Evolutionary conservation across 64 coral and sea anemone genomes (phyloP).

Genomic region (Dendronephthya gigantea): DNA sequence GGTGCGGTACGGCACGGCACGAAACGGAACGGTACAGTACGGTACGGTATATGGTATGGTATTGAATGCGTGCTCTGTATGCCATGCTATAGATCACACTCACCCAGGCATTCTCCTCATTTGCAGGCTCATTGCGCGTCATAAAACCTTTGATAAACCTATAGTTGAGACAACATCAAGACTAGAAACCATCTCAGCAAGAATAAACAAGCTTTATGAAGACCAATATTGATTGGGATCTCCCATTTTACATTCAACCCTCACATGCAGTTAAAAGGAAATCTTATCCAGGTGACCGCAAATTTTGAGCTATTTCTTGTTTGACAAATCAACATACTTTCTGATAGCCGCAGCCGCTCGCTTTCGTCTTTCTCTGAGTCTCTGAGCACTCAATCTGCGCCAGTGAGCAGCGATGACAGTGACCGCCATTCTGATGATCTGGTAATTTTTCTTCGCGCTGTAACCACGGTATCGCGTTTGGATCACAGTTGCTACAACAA

Average conservation of each 20-base stretch:
- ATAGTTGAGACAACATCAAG: not conserved
- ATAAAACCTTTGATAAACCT: slow-evolving; percentile 93
- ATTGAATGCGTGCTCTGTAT: too few species aligned
- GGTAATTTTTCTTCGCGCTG: slow-evolving; percentile 47
- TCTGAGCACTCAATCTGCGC: slow-evolving; percentile 59
- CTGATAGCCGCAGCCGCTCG: slow-evolving; percentile 16
- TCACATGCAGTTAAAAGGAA: too few species aligned
- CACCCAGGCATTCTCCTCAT: slow-evolving; percentile 74
- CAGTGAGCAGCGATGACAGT: slow-evolving; percentile 72
- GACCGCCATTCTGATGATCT: slow-evolving; percentile 48
- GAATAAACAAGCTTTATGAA: too few species aligned
- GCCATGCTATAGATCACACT: not conserved
- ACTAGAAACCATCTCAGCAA: too few species aligned
- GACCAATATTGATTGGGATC: too few species aligned
- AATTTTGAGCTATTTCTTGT: too few species aligned
- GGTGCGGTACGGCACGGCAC: not conserved
- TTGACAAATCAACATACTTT: not conserved
- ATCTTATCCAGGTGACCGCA: too few species aligned
- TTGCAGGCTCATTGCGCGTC: slow-evolving; percentile 62
- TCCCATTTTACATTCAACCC: too few species aligned
- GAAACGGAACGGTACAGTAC: too few species aligned
- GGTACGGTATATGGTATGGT: too few species aligned
- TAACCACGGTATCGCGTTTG: slow-evolving; percentile 71
- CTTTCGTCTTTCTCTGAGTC: slow-evolving; percentile 46
- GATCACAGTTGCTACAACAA: slow-evolving; percentile 61